Conservation (phyloP, 2,113 vertebrate genomes). For the Erythrolamprus reginae region DNA sequence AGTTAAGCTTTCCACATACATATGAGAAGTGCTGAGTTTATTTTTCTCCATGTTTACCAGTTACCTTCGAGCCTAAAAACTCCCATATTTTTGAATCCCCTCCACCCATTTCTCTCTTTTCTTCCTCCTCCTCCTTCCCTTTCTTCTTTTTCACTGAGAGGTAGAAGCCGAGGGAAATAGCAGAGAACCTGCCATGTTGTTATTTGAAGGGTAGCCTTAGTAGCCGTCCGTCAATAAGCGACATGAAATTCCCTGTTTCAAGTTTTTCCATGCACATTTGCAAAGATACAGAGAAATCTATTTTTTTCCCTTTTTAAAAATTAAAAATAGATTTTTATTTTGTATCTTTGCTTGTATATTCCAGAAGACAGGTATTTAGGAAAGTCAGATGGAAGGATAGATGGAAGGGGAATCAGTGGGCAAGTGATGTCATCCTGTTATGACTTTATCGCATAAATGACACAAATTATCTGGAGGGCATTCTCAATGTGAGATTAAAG, state of each 20-base stretch:
- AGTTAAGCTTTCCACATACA: neutral
- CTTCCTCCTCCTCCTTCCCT: neutral
- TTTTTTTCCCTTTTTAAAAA: neutral
- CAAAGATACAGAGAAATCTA: neutral
- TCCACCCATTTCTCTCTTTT: neutral
- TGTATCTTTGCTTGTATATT: neutral
- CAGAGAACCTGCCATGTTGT: neutral
- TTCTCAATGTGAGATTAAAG: neutral
- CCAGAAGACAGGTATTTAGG: neutral
- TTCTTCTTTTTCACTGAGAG: neutral
- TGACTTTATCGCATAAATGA: neutral
- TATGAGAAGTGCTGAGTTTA: slow-evolving; percentile 16
- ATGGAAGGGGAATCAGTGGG: neutral
- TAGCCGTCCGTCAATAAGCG: neutral
- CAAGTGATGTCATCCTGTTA: neutral
- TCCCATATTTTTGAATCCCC: neutral
- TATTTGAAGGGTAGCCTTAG: neutral
- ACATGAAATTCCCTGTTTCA: neutral
- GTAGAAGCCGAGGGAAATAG: neutral
- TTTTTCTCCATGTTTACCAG: slow-evolving; percentile 19
- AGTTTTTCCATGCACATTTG: neutral
- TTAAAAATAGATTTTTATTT: neutral
- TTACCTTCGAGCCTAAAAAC: neutral
- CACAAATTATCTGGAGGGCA: neutral
- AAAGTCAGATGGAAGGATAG: neutral